phyloP scores from a whole-genome alignment of 1,140 invertebrate species.

The Dreissena polymorpha region DNA sequence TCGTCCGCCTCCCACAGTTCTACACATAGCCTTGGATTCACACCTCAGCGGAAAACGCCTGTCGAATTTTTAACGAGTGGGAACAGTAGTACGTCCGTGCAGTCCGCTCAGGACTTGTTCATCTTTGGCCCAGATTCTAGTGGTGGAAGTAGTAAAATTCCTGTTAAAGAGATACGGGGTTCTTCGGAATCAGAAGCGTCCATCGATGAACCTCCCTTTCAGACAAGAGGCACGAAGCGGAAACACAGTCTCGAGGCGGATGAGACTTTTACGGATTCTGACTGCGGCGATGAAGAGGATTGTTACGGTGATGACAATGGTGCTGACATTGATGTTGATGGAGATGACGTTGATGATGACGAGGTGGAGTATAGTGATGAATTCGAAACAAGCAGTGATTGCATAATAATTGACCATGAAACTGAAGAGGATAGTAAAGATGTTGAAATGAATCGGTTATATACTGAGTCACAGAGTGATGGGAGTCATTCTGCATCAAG shows the following conservation, averaged over 20 bases:
- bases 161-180: not conserved
- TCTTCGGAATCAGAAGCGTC: not conserved
- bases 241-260: conserved; percentile 57
- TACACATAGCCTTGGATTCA: conserved; percentile 72
- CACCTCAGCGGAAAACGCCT: conserved; percentile 59
- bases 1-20: conserved; percentile 69
- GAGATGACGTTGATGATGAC: not conserved
- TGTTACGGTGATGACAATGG: not conserved
- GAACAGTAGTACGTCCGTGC: conserved; percentile 34
- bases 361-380: not conserved
- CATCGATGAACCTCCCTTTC: conserved; percentile 16
- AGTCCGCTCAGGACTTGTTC: conserved; percentile 30
- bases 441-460: not conserved
- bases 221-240: conserved; percentile 60
- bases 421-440: not conserved
- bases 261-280: too few relatives aligned
- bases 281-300: too few relatives aligned
- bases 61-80: conserved; percentile 55
- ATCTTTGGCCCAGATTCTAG: conserved; percentile 6
- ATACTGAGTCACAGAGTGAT: not conserved
- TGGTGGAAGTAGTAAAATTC: not conserved
- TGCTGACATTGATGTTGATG: not conserved
- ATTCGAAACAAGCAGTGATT: not conserved
- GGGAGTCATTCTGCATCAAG: not conserved
- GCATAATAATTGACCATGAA: not conserved